phyloP scores from a whole-genome alignment of 2,797 vertebrate species.

The Toxotes lorentzi region DNA sequence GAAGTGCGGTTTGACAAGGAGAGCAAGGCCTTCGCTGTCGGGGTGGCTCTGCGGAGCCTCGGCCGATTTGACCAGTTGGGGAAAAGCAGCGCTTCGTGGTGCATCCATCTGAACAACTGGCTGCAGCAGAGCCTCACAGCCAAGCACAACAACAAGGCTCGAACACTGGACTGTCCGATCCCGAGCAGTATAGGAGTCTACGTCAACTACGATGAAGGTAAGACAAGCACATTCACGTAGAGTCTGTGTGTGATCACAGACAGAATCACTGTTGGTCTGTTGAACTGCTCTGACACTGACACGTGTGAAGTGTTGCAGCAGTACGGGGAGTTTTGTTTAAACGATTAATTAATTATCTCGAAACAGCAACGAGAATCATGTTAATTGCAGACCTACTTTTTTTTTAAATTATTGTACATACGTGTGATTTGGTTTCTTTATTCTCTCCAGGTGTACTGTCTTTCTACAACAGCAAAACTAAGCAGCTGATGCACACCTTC shows the following conservation, averaged over 20 bases:
- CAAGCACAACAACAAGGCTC: conserved; percentile 98
- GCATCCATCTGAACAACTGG: conserved; percentile 98
- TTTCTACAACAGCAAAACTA: conserved; percentile 93
- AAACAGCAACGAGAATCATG: background rate
- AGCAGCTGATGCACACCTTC: conserved; percentile 93
- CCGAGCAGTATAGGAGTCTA: conserved; percentile 93
- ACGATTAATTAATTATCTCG: too few species aligned
- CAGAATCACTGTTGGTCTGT: background rate
- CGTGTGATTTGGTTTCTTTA: background rate
- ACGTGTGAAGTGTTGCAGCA: background rate
- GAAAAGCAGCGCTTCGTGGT: conserved; percentile 94
- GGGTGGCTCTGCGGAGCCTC: conserved; percentile 91
- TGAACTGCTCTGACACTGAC: too few species aligned
- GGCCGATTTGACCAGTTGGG: conserved; percentile 96
- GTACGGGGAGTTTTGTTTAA: too few species aligned
- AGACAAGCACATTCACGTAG: background rate
- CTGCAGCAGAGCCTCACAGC: conserved; percentile 97
- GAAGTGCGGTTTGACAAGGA: conserved; percentile 94
- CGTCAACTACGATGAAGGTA: conserved; percentile 95
- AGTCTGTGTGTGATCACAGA: background rate
- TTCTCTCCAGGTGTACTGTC: conserved; percentile 87
- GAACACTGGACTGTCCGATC: conserved; percentile 90
- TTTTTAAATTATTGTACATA: background rate
- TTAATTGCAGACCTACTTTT: background rate
- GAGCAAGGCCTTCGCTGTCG: conserved; percentile 94